Conservation (phyloP, 1,140 invertebrate genomes). For the Tetramorium alpestre region DNA sequence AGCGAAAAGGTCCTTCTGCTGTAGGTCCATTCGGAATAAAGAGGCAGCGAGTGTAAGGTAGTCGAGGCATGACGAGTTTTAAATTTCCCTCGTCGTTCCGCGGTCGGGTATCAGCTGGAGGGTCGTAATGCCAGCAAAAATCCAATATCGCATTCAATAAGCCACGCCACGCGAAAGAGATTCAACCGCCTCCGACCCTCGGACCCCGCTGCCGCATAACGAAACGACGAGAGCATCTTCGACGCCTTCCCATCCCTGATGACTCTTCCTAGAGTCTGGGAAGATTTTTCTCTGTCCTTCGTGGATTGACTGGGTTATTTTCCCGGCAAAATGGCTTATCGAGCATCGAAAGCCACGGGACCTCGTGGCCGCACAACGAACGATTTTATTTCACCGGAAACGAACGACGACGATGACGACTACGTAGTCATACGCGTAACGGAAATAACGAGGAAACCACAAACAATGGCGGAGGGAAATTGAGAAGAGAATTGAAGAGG, state of each 20-base stretch:
- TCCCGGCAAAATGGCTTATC: constrained; percentile 32
- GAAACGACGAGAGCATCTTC: constrained; percentile 54
- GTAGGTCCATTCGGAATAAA: constrained; percentile 30
- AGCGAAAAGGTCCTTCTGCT: constrained; percentile 16
- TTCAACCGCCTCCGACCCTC: constrained; percentile 47
- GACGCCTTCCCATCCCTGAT: constrained; percentile 47
- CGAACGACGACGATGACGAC: constrained; percentile 39
- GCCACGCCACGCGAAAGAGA: constrained; percentile 66
- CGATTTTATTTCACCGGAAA: constrained; percentile 57
- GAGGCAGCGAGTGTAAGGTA: constrained; percentile 43
- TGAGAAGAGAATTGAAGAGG: constrained; percentile 55
- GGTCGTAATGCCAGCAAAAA: constrained; percentile 81
- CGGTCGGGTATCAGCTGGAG: constrained; percentile 81
- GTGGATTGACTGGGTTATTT: constrained; percentile 53
- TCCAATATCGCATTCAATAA: constrained; percentile 84
- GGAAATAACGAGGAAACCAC: constrained; percentile 60
- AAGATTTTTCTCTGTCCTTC: constrained; percentile 58
- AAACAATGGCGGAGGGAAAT: constrained; percentile 53
- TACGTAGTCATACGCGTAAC: constrained; percentile 25
- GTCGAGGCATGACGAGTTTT: constrained; percentile 81
- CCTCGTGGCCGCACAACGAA: neutral
- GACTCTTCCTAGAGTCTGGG: neutral
- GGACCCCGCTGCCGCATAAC: constrained; percentile 9
- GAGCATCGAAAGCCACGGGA: constrained; percentile 10
- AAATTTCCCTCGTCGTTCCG: constrained; percentile 83